Evolutionary conservation across 2,113 vertebrate genomes (phyloP), one percentile per base, ranked within the genome.

Genomic region (Rhodinocichla rosea): DNA sequence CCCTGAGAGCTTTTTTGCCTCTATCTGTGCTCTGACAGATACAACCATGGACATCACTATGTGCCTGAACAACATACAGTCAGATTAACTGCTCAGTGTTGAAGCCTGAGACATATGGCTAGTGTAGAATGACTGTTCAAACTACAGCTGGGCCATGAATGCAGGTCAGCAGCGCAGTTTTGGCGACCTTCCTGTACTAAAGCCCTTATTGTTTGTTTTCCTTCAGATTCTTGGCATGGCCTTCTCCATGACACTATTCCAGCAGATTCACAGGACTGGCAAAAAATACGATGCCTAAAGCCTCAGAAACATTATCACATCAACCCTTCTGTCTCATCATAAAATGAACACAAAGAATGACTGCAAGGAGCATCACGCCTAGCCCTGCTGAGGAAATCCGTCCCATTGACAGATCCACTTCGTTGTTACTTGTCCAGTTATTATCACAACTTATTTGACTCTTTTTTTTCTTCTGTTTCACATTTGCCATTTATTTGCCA

Each of bases 241-340:
- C 52, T 99, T 99, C 97, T 99, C 99, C 97, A 99, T 99, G 99
- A 99, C 98, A 20, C 98, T 99, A 63, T 99, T 99, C 98, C 99
- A 99, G 96, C 99, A 99, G 96, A 99, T 99, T 98, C 99, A 99
- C 98, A 98, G 99, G 98, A 99, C 99, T 65, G 99, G 99, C 90
- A 99, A 99, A 98, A 99, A 99, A 98, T 99, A 99, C 4, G 99
- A 99, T 15, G 99, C 99, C 87, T 99, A 98, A 98, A 97, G 73
- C 92, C 79, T 83, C 74, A 73, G 81, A 69, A 95, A 88, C 77
- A 56, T 87, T 89, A 81, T 82, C 65, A 63, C 92, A 93, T 82
- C 92, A 90, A 71, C 83, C 49, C 70, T 92, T 87, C 90, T 93
- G 78, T 94, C 81, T 94, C 92, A 83, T 95, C 87, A 78, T 90